These are phyloP conservation scores for Desmodus rotundus DNA, from an alignment of 2,113 vertebrate genomes.

Conservation along the genomic window DNA sequence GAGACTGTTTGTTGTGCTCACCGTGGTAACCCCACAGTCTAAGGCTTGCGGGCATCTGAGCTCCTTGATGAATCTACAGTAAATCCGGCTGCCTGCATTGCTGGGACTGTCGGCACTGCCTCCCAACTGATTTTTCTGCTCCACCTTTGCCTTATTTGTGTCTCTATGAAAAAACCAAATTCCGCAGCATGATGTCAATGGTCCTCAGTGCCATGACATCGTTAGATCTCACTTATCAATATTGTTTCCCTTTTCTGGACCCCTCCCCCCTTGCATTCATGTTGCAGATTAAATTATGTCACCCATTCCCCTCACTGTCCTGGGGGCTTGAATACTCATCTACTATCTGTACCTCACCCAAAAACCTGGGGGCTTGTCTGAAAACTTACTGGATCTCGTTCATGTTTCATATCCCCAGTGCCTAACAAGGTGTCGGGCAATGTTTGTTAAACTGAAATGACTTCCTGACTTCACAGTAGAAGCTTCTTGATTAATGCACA, in stretches of 20 bases:
- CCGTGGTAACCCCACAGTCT: not conserved
- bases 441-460: slow-evolving; percentile 14
- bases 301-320: not conserved
- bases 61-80: not conserved
- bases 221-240: not conserved
- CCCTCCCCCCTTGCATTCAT: rapidly evolving
- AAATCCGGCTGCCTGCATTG: not conserved
- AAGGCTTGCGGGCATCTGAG: not conserved
- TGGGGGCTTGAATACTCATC: not conserved
- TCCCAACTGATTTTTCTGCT: not conserved
- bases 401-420: not conserved
- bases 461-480: not conserved
- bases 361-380: not conserved
- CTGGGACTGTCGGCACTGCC: not conserved
- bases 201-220: not conserved
- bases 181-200: not conserved
- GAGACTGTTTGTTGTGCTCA: not conserved
- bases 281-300: not conserved
- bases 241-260: not conserved
- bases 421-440: not conserved
- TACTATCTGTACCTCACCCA: not conserved
- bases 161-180: not conserved
- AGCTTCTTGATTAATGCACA: slow-evolving; percentile 38
- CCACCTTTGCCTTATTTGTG: not conserved
- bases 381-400: not conserved